Evolutionary conservation across 2,797 vertebrate genomes (phyloP).

Genomic region (Otus scops): DNA sequence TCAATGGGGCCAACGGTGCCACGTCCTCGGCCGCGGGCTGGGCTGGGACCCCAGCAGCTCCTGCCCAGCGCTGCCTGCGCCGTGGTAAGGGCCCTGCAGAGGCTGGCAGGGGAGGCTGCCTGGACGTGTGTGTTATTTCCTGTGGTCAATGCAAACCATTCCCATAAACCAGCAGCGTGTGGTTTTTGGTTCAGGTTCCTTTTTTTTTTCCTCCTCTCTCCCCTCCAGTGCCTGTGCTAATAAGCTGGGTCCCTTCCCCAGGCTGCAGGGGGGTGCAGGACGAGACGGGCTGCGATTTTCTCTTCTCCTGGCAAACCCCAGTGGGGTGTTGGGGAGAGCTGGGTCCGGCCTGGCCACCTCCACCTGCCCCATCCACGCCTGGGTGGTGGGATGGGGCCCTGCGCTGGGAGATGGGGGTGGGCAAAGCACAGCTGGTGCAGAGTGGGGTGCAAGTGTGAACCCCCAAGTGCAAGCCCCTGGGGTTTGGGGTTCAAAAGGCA

Average conservation of each 20-base stretch:
- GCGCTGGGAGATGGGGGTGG: background rate
- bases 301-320: background rate
- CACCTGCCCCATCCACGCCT: fast-evolving
- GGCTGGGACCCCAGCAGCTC: background rate
- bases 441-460: background rate
- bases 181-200: background rate
- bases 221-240: background rate
- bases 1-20: fast-evolving
- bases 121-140: background rate
- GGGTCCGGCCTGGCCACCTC: fast-evolving
- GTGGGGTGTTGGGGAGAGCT: fast-evolving
- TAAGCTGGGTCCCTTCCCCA: background rate
- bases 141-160: background rate
- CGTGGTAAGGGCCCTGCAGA: too few species aligned
- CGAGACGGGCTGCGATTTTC: fast-evolving
- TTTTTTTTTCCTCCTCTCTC: background rate
- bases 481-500: background rate
- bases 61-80: background rate
- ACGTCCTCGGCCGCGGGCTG: fast-evolving
- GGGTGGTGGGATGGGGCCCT: background rate
- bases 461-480: background rate
- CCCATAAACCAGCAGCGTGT: background rate
- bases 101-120: background rate
- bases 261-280: fast-evolving
- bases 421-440: fast-evolving